phyloP scores from a whole-genome alignment of 2,888 invertebrate species.

The Rhaphigaster nebulosa region DNA sequence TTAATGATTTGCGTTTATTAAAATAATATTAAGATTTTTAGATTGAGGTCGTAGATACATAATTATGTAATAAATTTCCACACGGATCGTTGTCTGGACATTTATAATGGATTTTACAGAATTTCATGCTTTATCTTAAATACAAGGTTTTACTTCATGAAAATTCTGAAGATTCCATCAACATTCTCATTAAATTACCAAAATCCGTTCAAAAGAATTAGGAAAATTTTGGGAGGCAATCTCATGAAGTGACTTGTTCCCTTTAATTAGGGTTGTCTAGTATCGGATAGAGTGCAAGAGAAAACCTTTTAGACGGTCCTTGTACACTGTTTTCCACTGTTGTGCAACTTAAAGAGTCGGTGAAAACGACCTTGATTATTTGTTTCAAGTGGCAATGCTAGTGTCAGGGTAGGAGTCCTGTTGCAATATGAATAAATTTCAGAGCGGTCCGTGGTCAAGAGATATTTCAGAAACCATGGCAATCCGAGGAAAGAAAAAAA shows the following conservation, averaged over 20 bases:
- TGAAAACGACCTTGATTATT: slow-evolving; percentile 45
- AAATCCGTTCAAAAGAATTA: background rate
- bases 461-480: slow-evolving; percentile 14
- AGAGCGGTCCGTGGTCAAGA: background rate
- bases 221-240: background rate
- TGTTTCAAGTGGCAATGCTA: slow-evolving; percentile 50
- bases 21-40: background rate
- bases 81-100: no score
- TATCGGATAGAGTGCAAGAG: background rate
- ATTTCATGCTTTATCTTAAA: no score
- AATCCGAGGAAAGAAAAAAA: background rate
- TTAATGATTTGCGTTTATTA: background rate
- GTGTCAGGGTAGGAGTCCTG: slow-evolving; percentile 33
- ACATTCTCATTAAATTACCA: no score
- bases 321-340: slow-evolving; percentile 46
- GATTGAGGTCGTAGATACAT: no score
- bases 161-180: no score
- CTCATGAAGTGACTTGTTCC: background rate
- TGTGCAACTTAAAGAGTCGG: slow-evolving; percentile 28
- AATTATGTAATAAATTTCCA: no score
- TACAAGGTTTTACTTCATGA: background rate
- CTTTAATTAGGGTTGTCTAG: slow-evolving; percentile 33
- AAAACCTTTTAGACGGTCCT: slow-evolving; percentile 50
- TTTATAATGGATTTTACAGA: no score
- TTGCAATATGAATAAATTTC: slow-evolving; percentile 30